Evolutionary conservation across 2,113 vertebrate genomes (phyloP).

Genomic region (Dromas ardeola): DNA sequence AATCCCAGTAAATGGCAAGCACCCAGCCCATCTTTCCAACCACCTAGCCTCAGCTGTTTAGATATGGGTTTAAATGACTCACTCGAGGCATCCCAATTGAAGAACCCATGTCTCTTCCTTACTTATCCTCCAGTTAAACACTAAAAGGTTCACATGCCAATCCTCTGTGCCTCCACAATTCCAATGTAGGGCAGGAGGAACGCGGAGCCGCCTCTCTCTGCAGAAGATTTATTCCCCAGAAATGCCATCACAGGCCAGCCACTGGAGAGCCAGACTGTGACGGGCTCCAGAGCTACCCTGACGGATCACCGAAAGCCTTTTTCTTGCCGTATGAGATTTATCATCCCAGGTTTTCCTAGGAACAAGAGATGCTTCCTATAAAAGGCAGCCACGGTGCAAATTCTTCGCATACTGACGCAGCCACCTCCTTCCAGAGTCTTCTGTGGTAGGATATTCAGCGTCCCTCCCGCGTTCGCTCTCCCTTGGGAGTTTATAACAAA

Average conservation of each 20-base stretch:
- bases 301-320: background rate
- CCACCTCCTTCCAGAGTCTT: background rate
- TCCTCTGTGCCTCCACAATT: background rate
- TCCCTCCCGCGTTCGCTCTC: rapidly evolving
- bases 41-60: background rate
- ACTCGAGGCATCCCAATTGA: background rate
- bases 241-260: background rate
- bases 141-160: background rate
- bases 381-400: background rate
- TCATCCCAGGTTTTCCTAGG: background rate
- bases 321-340: background rate
- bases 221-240: background rate
- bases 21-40: background rate
- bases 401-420: background rate
- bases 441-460: background rate
- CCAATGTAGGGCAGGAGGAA: background rate
- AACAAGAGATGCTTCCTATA: background rate
- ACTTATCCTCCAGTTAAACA: background rate
- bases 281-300: background rate
- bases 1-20: background rate
- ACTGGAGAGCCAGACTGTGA: background rate
- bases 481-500: background rate
- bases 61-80: background rate
- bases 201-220: background rate
- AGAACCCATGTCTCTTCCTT: background rate